These are phyloP conservation scores for Pristionchus entomophagus DNA, from an alignment of 2,888 invertebrate species.

Conservation along the genomic window DNA sequence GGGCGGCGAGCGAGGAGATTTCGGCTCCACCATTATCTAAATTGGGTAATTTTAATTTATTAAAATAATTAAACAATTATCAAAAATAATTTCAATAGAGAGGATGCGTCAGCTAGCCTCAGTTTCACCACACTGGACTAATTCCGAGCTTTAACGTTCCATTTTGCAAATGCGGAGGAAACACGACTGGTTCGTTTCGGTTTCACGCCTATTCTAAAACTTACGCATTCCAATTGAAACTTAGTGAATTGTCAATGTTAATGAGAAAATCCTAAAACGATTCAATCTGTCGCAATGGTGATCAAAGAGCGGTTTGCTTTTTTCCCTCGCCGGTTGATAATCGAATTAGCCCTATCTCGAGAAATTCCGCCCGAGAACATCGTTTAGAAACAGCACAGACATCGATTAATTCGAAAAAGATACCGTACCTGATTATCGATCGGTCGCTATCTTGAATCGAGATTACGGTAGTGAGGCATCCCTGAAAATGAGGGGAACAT, in stretches of 20 bases:
- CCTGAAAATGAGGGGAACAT: neutral
- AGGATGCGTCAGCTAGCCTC: no score
- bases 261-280: no score
- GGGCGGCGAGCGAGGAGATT: slow-evolving; percentile 41
- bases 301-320: neutral
- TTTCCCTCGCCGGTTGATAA: neutral
- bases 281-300: neutral
- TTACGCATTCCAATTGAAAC: no score
- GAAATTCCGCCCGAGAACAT: neutral
- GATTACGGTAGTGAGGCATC: neutral
- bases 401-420: neutral
- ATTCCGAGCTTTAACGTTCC: no score
- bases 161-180: no score
- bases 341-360: slow-evolving; percentile 40
- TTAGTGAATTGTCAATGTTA: no score
- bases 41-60: neutral
- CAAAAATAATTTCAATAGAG: neutral
- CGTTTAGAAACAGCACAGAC: neutral
- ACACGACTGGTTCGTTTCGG: no score
- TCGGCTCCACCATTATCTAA: slow-evolving; percentile 39
- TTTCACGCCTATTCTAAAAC: no score
- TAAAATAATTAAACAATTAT: neutral
- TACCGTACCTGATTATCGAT: slow-evolving; percentile 28
- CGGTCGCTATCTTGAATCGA: neutral
- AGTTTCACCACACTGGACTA: no score